These are phyloP conservation scores for Papilio demoleus DNA, from an alignment of 2,888 invertebrate species.

Conservation along the genomic window DNA sequence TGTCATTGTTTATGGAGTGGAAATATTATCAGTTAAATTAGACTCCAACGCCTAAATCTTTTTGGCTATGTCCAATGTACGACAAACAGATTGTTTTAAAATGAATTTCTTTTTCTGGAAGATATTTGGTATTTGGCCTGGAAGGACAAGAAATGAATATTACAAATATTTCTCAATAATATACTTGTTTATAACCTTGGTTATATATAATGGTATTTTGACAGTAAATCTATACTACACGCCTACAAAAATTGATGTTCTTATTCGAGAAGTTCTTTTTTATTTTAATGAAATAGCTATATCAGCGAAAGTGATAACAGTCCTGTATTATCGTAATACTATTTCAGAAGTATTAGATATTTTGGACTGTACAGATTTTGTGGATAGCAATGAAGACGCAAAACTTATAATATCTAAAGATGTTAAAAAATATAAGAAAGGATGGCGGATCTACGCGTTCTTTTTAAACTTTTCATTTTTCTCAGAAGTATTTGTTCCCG, in stretches of 20 bases:
- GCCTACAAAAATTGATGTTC: conserved; percentile 57
- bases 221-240: conserved; percentile 57
- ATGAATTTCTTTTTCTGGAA: conserved; percentile 57
- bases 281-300: conserved; percentile 44
- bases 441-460: conserved; percentile 49
- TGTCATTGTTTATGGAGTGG: not conserved
- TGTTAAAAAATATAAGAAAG: conserved; percentile 48
- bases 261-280: conserved; percentile 58
- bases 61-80: not conserved
- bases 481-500: conserved; percentile 52
- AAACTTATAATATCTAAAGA: conserved; percentile 49
- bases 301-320: conserved; percentile 54
- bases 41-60: not conserved
- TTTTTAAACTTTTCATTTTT: conserved; percentile 52
- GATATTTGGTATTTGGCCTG: conserved; percentile 66
- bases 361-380: conserved; percentile 57
- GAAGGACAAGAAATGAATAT: conserved; percentile 50
- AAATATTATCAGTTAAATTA: not conserved
- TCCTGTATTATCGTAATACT: conserved; percentile 44
- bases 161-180: conserved; percentile 62
- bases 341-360: conserved; percentile 51
- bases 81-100: conserved; percentile 51
- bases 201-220: not conserved
- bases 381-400: conserved; percentile 51
- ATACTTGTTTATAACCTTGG: conserved; percentile 50